Evolutionary conservation across 2,888 invertebrate species (phyloP).

Genomic region (Drosophila siamana): DNA sequence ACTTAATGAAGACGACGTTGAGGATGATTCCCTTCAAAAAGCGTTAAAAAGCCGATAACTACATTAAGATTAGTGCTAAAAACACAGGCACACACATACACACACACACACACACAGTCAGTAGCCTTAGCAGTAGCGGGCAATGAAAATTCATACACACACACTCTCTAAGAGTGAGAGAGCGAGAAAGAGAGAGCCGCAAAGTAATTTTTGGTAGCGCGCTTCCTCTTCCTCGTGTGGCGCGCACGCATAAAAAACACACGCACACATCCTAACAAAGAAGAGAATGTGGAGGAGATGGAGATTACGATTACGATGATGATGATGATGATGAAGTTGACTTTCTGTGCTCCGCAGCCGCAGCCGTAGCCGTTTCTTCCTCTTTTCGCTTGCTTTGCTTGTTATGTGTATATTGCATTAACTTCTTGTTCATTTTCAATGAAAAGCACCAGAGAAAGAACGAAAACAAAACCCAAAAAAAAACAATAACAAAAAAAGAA

Average conservation of each 20-base stretch:
- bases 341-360: conserved; percentile 28
- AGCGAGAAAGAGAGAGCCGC: conserved; percentile 15
- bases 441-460: conserved; percentile 36
- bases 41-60: conserved; percentile 39
- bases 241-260: conserved; percentile 53
- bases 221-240: conserved; percentile 58
- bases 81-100: conserved; percentile 11
- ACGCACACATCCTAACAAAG: conserved; percentile 59
- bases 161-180: conserved; percentile 11
- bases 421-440: conserved; percentile 49
- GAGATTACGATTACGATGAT: conserved; percentile 28
- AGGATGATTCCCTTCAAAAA: conserved; percentile 24
- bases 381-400: conserved; percentile 31
- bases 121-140: conserved; percentile 6
- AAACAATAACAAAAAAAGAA: conserved; percentile 19
- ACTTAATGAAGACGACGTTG: conserved; percentile 22
- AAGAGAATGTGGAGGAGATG: conserved; percentile 50
- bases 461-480: conserved; percentile 5
- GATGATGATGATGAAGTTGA: conserved; percentile 33
- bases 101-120: conserved; percentile 26
- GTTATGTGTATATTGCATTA: conserved; percentile 38
- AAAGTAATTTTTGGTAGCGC: conserved; percentile 40
- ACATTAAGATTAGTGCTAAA: conserved; percentile 40
- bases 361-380: conserved; percentile 24
- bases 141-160: conserved; percentile 28